These are phyloP conservation scores for Botrylloides violaceus DNA, from an alignment of 23 tunicate genomes.

Conservation along the genomic window DNA sequence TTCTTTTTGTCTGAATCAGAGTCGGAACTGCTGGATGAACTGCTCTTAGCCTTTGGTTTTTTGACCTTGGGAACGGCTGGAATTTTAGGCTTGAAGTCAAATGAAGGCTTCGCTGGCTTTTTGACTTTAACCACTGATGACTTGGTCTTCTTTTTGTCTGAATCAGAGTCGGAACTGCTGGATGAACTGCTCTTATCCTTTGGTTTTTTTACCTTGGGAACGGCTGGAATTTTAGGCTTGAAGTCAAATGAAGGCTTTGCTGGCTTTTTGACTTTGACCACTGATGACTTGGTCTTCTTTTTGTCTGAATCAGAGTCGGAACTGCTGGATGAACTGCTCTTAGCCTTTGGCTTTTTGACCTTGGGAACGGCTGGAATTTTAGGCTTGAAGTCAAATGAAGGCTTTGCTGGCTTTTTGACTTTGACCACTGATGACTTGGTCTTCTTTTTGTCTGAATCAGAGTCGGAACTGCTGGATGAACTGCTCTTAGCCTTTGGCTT, in stretches of 20 bases:
- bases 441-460: conserved; percentile 3
- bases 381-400: background rate
- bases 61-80: too few relatives aligned
- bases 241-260: background rate
- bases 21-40: background rate
- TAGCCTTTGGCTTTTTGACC: conserved; percentile 7
- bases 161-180: conserved; percentile 15
- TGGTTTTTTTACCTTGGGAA: conserved; percentile 2
- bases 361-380: conserved; percentile 1
- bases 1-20: background rate
- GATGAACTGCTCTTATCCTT: conserved; percentile 1
- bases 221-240: background rate
- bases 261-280: background rate
- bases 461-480: conserved; percentile 10
- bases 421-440: background rate
- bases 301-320: background rate
- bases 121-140: background rate
- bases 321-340: background rate
- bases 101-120: background rate
- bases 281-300: background rate
- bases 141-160: conserved; percentile 17
- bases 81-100: background rate
- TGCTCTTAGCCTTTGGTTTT: background rate
- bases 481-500: conserved; percentile 3
- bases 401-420: background rate